Conservation (phyloP, 2,113 vertebrate genomes). For the Shinisaurus crocodilurus region DNA sequence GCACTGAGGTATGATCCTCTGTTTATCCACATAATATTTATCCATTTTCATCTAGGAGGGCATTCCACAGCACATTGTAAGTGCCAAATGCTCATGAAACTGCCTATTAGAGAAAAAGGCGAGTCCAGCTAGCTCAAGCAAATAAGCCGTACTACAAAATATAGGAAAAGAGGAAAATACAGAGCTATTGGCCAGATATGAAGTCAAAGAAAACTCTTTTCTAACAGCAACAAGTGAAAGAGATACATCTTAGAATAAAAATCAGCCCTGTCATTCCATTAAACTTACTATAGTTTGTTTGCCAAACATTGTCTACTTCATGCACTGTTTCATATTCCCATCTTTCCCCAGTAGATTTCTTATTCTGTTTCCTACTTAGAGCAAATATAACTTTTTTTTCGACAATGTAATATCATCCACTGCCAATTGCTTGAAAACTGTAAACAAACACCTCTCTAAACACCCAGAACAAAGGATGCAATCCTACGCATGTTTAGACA, state of each 20-base stretch:
- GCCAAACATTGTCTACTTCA: background rate
- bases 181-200: background rate
- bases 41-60: background rate
- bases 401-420: background rate
- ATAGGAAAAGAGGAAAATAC: background rate
- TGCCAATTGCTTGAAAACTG: background rate
- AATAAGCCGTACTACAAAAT: background rate
- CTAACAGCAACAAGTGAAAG: background rate
- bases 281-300: background rate
- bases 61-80: background rate
- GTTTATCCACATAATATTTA: background rate
- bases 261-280: background rate
- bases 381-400: background rate
- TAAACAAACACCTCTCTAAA: background rate
- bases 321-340: background rate
- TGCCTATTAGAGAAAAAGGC: background rate
- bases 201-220: background rate
- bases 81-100: background rate
- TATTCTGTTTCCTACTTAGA: background rate
- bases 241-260: background rate
- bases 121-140: background rate
- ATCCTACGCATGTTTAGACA: too few relatives aligned
- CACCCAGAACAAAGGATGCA: background rate
- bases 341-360: background rate
- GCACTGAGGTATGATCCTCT: rapidly evolving